Evolutionary conservation across 2,888 invertebrate genomes (phyloP).

Genomic region (Pachycephus smyrnensis): DNA sequence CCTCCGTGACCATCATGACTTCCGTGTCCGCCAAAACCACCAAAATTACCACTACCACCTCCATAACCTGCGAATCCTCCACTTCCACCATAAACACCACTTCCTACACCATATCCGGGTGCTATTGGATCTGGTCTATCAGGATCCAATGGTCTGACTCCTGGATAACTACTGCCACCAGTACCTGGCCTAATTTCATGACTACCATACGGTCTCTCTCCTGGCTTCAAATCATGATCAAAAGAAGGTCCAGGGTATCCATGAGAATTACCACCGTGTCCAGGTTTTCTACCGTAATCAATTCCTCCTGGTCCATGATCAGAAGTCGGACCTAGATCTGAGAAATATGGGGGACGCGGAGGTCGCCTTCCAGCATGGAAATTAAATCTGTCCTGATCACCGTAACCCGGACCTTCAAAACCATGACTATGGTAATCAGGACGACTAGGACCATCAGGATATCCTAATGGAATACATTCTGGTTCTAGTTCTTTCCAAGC

Average conservation of each 20-base stretch:
- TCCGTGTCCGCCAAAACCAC: neutral
- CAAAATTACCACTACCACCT: slow-evolving; percentile 7
- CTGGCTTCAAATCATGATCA: neutral
- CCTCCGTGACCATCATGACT: neutral
- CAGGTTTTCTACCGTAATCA: neutral
- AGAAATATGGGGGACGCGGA: neutral
- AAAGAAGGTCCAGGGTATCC: neutral
- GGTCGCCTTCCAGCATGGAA: neutral
- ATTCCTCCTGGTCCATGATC: slow-evolving; percentile 15
- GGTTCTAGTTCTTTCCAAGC: slow-evolving; percentile 85
- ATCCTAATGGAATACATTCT: slow-evolving; percentile 67
- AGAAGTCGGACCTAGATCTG: neutral
- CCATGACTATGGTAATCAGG: neutral
- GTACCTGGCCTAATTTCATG: neutral
- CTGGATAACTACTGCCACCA: neutral
- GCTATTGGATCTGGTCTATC: slow-evolving; percentile 31
- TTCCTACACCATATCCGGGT: neutral
- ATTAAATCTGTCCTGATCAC: neutral
- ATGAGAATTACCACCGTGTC: neutral
- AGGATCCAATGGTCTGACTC: slow-evolving; percentile 31
- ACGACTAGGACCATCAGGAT: neutral
- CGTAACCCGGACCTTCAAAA: neutral
- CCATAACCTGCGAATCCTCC: neutral
- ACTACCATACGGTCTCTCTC: neutral
- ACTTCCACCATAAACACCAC: slow-evolving; percentile 5